Conservation (phyloP, 2,113 vertebrate species). For the Vulpes vulpes region DNA sequence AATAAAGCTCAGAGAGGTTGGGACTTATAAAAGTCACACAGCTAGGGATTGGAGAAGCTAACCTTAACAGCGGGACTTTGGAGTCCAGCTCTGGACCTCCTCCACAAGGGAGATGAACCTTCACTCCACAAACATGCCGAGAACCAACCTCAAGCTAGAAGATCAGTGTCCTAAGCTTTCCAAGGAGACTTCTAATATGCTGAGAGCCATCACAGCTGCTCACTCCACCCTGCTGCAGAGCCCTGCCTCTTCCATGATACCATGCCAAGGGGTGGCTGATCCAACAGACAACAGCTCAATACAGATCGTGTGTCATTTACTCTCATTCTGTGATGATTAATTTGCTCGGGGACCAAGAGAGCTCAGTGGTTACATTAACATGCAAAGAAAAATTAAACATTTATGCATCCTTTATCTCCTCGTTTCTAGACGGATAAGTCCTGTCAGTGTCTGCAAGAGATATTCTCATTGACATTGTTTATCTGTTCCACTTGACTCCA, state of each 20-base stretch:
- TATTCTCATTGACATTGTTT: slow-evolving; percentile 35
- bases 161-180: neutral
- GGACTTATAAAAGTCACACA: neutral
- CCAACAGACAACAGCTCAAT: neutral
- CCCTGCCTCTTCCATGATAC: neutral
- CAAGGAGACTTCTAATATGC: neutral
- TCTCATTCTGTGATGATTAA: slow-evolving; percentile 43
- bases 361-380: slow-evolving; percentile 56
- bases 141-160: neutral
- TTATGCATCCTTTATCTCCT: slow-evolving; percentile 43
- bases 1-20: neutral
- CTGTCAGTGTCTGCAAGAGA: slow-evolving; percentile 2
- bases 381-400: slow-evolving; percentile 65
- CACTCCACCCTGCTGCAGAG: neutral
- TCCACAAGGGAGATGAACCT: neutral
- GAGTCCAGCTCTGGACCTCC: neutral
- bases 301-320: neutral
- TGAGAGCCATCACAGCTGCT: neutral
- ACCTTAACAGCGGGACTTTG: neutral
- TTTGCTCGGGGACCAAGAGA: slow-evolving; percentile 42
- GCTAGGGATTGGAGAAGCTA: neutral
- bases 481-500: slow-evolving; percentile 47
- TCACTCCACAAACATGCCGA: neutral
- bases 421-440: slow-evolving; percentile 37
- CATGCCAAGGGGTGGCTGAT: neutral